These are phyloP conservation scores for Pyrrhia umbra DNA, from an alignment of 2,888 invertebrate genomes.

Conservation along the genomic window DNA sequence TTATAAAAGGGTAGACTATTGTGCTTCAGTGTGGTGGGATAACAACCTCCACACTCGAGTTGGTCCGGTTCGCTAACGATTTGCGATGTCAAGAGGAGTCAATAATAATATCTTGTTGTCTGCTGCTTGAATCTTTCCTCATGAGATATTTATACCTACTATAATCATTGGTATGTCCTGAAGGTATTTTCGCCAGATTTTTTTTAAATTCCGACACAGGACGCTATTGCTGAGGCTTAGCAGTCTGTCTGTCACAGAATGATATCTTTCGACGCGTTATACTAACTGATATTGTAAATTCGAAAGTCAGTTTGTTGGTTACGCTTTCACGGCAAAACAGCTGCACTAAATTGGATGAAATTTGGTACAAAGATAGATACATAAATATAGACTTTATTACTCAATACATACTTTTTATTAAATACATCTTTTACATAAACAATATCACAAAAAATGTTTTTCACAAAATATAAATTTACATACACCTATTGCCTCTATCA, in stretches of 20 bases:
- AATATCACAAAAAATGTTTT: too few species aligned
- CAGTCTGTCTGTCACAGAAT: not conserved
- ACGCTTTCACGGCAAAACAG: too few species aligned
- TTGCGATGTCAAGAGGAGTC: constrained; percentile 15
- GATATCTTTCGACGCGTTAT: too few species aligned
- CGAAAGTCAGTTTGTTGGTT: too few species aligned
- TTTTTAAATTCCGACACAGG: not conserved
- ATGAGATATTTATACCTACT: not conserved
- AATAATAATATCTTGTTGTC: constrained; percentile 10
- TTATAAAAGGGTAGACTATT: not conserved
- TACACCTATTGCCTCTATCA: too few species aligned
- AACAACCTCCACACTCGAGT: constrained; percentile 33
- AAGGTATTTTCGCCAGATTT: not conserved
- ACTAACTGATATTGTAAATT: too few species aligned
- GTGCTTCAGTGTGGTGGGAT: constrained; percentile 13
- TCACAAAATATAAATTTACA: too few species aligned
- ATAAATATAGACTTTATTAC: too few species aligned
- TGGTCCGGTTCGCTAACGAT: constrained; percentile 21
- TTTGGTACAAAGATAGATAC: too few species aligned
- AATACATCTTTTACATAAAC: too few species aligned
- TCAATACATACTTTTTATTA: too few species aligned
- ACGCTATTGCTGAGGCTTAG: not conserved
- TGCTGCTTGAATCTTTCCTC: not conserved
- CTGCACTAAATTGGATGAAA: too few species aligned
- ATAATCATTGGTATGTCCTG: not conserved